A percentile compares a stretch with the other conserved stretches of the same genome.
Conservation (phyloP, 2,797 vertebrate species). For the Lateolabrax maculatus region DNA sequence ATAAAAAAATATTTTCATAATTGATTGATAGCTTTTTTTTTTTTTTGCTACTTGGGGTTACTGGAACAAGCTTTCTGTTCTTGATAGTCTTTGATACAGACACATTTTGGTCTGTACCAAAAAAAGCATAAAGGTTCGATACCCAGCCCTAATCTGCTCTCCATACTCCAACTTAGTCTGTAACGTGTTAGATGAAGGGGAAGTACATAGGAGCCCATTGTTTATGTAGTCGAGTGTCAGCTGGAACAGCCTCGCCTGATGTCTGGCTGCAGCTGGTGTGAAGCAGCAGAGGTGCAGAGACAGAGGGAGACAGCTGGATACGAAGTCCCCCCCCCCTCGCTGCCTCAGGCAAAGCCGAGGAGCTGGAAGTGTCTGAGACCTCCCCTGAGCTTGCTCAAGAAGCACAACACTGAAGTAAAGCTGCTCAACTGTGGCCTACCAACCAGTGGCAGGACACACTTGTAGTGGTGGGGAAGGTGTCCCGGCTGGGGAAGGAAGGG, state of each 20-base stretch:
- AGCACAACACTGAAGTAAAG: conserved; percentile 45
- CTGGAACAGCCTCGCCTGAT: conserved; percentile 72
- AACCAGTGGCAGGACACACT: conserved; percentile 29
- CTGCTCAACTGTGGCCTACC: conserved; percentile 26
- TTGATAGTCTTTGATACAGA: not conserved
- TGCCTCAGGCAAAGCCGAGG: conserved; percentile 38
- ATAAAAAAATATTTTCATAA: too few relatives aligned
- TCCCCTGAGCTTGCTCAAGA: conserved; percentile 56
- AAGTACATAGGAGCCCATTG: conserved; percentile 69
- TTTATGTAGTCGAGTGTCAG: conserved; percentile 74
- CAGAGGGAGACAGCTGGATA: conserved; percentile 80
- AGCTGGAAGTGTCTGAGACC: conserved; percentile 58
- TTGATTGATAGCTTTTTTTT: too few relatives aligned
- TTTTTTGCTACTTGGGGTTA: not conserved
- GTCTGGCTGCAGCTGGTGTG: conserved; percentile 83
- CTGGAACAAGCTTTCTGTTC: not conserved
- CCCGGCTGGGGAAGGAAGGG: conserved; percentile 14
- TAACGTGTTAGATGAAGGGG: conserved; percentile 25
- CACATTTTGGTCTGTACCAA: not conserved
- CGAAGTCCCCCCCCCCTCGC: conserved; percentile 34
- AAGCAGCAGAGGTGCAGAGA: conserved; percentile 62
- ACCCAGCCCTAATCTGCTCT: not conserved
- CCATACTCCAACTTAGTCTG: conserved; percentile 7
- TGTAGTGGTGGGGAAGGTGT: conserved; percentile 27
- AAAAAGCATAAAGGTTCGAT: not conserved